Evolutionary conservation across 2,888 invertebrate species (phyloP).

Genomic region (Minunthozetes semirufus): DNA sequence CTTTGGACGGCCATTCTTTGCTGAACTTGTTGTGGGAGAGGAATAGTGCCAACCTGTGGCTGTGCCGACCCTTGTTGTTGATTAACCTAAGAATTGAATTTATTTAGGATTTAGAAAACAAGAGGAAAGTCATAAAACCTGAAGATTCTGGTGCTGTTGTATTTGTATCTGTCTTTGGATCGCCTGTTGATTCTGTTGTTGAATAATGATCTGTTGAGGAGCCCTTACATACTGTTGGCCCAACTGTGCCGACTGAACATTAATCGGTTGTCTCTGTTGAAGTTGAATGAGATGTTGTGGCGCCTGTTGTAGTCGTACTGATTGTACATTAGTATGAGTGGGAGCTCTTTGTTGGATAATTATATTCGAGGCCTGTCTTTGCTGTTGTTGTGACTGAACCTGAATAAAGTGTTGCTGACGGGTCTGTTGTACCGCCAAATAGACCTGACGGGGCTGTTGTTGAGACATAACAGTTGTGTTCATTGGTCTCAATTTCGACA

Average conservation of each 20-base stretch:
- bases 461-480: neutral
- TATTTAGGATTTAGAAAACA: neutral
- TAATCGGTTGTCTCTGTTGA: conserved; percentile 16
- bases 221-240: conserved; percentile 14
- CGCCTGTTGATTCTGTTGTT: conserved; percentile 34
- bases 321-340: neutral
- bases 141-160: neutral
- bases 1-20: neutral
- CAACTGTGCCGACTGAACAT: neutral
- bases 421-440: conserved; percentile 30
- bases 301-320: conserved; percentile 1
- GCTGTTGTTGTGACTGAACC: conserved; percentile 28
- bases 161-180: conserved; percentile 35
- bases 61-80: neutral
- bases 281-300: conserved; percentile 30
- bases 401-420: conserved; percentile 23
- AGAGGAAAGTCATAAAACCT: neutral
- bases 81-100: neutral
- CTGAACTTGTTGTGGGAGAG: conserved; percentile 9
- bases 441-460: conserved; percentile 34
- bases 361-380: neutral
- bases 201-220: conserved; percentile 19
- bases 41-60: neutral
- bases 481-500: neutral
- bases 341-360: conserved; percentile 20